Percentiles rank a stretch among this genome's conserved stretches.
Evolutionary conservation across 30 jellyfish, hydroid and myxozoan species (phyloP).

Genomic region (Cassiopea andromeda): DNA sequence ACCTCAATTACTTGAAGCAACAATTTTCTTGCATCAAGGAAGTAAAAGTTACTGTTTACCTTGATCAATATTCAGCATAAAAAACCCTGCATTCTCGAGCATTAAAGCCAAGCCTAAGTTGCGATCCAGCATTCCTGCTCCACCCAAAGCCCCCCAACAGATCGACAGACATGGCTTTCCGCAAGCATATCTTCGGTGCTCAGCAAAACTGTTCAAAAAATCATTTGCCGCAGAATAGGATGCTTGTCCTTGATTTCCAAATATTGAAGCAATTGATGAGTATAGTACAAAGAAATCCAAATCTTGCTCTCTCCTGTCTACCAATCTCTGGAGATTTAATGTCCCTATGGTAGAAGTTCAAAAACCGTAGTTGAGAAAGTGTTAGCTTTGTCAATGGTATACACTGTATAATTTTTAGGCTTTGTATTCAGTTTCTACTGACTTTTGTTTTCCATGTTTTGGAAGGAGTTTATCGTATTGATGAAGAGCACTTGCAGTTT

Average conservation of each 20-base stretch:
- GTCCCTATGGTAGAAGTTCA: slow-evolving; percentile 30
- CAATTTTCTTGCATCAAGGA: too few relatives aligned
- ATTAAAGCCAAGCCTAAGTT: slow-evolving; percentile 26
- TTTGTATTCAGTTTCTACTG: too few relatives aligned
- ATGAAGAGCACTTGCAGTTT: too few relatives aligned
- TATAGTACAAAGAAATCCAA: slow-evolving; percentile 60
- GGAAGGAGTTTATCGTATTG: too few relatives aligned
- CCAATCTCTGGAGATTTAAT: slow-evolving; percentile 41
- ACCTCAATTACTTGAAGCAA: too few relatives aligned
- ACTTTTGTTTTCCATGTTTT: too few relatives aligned
- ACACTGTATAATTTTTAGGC: too few relatives aligned
- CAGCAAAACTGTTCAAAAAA: slow-evolving; percentile 69
- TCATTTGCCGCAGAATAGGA: slow-evolving; percentile 68
- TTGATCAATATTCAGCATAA: slow-evolving; percentile 36
- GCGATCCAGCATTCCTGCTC: slow-evolving; percentile 67
- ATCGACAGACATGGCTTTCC: slow-evolving; percentile 59
- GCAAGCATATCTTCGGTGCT: slow-evolving; percentile 27
- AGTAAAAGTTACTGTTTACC: slow-evolving; percentile 7
- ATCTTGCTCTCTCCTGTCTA: slow-evolving; percentile 26
- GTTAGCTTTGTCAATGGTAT: too few relatives aligned
- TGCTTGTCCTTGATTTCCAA: slow-evolving; percentile 66
- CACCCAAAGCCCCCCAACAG: slow-evolving; percentile 88
- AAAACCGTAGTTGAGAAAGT: too few relatives aligned
- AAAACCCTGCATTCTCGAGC: slow-evolving; percentile 41
- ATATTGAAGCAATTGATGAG: slow-evolving; percentile 51